phyloP scores from a whole-genome alignment of 2,888 invertebrate genomes.

The Stenchaetothrips biformis region DNA sequence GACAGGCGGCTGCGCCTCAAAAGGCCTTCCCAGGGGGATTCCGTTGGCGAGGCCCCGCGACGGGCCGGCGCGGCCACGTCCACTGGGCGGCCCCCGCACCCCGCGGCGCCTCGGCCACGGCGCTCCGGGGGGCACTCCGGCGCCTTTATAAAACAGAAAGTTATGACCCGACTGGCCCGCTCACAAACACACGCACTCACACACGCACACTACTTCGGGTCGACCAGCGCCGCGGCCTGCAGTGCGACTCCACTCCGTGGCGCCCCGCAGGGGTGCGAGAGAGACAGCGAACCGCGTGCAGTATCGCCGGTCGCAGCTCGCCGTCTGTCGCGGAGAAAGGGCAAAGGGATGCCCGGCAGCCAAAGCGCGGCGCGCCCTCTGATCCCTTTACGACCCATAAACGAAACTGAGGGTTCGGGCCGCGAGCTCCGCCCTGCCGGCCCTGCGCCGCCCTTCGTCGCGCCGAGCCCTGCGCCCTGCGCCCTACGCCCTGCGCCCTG shows the following conservation, averaged over 20 bases:
- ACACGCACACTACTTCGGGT: background rate
- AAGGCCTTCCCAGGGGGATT: background rate
- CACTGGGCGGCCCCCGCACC: too few species aligned
- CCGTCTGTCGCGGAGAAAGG: too few species aligned
- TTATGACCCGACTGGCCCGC: background rate
- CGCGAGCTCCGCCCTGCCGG: background rate
- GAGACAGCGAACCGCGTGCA: too few species aligned
- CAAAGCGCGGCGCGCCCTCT: background rate
- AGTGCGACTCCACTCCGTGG: background rate
- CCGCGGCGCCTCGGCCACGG: background rate
- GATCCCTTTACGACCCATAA: constrained; percentile 18
- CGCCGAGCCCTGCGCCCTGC: background rate
- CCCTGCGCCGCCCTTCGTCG: background rate
- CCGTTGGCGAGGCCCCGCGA: background rate
- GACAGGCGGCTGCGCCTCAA: background rate
- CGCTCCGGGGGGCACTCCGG: background rate
- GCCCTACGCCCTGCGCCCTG: background rate
- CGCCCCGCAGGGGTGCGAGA: background rate
- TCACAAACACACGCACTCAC: too few species aligned
- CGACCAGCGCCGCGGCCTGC: background rate
- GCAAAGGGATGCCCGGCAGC: too few species aligned
- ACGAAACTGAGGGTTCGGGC: background rate
- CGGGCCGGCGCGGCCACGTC: too few species aligned
- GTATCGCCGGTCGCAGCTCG: too few species aligned
- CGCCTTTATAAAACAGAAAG: constrained; percentile 16